Percentiles rank a stretch among this genome's conserved stretches.
Evolutionary conservation across 1,140 invertebrate genomes (phyloP).

Genomic region (Dreissena rostriformis): DNA sequence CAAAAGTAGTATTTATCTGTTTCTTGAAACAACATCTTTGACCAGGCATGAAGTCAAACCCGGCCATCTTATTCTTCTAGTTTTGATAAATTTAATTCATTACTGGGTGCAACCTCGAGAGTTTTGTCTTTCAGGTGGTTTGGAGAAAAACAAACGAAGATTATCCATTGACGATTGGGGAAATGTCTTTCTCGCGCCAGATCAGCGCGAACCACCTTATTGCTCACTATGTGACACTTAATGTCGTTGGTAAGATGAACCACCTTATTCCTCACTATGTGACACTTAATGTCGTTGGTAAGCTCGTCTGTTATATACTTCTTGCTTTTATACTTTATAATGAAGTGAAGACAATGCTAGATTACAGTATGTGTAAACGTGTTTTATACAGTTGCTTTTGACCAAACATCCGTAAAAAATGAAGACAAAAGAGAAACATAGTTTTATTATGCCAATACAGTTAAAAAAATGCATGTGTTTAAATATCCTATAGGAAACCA

Average conservation of each 20-base stretch:
- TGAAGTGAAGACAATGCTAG: background rate
- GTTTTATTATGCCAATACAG: too few species aligned
- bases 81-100: too few species aligned
- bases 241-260: background rate
- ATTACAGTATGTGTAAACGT: background rate
- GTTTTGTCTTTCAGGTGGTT: constrained; percentile 43
- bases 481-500: too few species aligned
- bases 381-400: background rate
- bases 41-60: too few species aligned
- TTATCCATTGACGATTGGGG: constrained; percentile 55
- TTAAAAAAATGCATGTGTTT: too few species aligned
- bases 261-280: background rate
- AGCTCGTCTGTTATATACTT: background rate
- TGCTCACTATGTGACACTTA: background rate
- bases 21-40: too few species aligned
- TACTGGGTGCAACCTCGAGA: too few species aligned
- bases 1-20: too few species aligned
- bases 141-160: constrained; percentile 51
- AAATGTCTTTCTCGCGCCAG: constrained; percentile 41
- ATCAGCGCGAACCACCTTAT: constrained; percentile 7
- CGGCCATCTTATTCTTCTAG: too few species aligned
- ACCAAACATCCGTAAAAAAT: too few species aligned
- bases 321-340: background rate
- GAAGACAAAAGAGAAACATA: too few species aligned
- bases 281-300: background rate